Percentiles rank a stretch among this genome's conserved stretches.
Conservation (phyloP, 1,140 invertebrate genomes). For the Ladona fulva region DNA sequence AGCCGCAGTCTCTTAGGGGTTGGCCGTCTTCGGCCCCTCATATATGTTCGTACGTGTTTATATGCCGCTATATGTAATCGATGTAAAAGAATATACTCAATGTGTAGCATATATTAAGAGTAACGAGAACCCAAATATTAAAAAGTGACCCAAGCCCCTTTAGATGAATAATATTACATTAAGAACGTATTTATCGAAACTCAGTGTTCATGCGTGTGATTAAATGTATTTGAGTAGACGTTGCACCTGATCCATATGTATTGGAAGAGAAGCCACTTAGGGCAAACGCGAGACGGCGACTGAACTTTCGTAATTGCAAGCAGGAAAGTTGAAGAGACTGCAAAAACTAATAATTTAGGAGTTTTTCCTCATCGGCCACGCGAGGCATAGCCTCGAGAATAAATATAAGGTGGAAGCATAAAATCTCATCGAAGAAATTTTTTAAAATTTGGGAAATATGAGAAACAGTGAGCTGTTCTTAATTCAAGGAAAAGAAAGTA, state of each 20-base stretch:
- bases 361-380: too few species aligned
- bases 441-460: too few species aligned
- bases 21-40: not conserved
- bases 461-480: too few species aligned
- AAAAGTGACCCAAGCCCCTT: not conserved
- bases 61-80: not conserved
- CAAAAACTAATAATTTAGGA: too few species aligned
- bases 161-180: not conserved
- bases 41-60: not conserved
- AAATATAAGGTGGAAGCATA: too few species aligned
- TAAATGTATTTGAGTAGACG: not conserved
- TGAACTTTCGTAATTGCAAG: too few species aligned
- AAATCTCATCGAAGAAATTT: too few species aligned
- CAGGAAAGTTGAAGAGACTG: too few species aligned
- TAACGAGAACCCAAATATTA: too few species aligned
- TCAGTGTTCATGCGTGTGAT: not conserved
- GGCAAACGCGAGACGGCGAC: not conserved
- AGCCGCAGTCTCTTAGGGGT: not conserved
- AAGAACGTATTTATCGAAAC: not conserved
- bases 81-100: not conserved
- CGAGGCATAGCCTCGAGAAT: too few species aligned
- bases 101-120: not conserved
- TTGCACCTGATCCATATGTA: not conserved
- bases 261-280: not conserved
- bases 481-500: too few species aligned